Evolutionary conservation across 2,797 vertebrate species (phyloP), one percentile per base, ranked within the genome.

Genomic region (Kryptopterus vitreolus): DNA sequence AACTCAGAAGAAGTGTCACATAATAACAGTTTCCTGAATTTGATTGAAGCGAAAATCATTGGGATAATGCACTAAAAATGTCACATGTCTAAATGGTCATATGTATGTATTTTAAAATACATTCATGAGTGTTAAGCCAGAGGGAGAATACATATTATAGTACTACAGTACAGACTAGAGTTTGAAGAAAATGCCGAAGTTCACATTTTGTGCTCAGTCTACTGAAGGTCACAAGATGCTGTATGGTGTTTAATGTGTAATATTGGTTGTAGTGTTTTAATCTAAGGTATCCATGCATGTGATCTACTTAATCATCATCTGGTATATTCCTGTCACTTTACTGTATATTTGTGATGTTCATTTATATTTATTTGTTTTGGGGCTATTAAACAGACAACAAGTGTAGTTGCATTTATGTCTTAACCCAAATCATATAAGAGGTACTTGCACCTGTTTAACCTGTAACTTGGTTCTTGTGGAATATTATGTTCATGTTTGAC

Each of bases 11-110:
- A 18, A 68, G 18, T 75, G 61, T 46, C 8, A 31, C 26, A 35
- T 81, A 59, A 81, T 1, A 20, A 69, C 79, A 20, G 8, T 81
- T 15, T 75, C 52, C 8, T 81, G 43, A 81, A 29, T 24, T 11
- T 4, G 26, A 59, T 46, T 35, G 46, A 65, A 65, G 6, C 18
- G 24, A 38, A 71, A 72, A 20, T 55, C 22, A 35, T 33, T n/a
- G 0, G 4, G 13, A 13, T 15, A 35, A 73, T 57, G 2, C 46
- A 16, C 24, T 35, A 15, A n/a, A 33, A 35, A 72, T 8, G 22
- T 31, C 53, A 31, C 26, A 53, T 53, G 10, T 22, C 53, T 33
- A 22, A 71, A 33, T 1, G 1, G 26, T 33, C n/a, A 24, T 35
- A 43, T 66, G 4, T 13, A 66, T 43, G 63, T 66, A 38, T 65